Base-by-base conservation (phyloP, 2,113 vertebrate species). In the Neodon shergylaensis region DNA sequence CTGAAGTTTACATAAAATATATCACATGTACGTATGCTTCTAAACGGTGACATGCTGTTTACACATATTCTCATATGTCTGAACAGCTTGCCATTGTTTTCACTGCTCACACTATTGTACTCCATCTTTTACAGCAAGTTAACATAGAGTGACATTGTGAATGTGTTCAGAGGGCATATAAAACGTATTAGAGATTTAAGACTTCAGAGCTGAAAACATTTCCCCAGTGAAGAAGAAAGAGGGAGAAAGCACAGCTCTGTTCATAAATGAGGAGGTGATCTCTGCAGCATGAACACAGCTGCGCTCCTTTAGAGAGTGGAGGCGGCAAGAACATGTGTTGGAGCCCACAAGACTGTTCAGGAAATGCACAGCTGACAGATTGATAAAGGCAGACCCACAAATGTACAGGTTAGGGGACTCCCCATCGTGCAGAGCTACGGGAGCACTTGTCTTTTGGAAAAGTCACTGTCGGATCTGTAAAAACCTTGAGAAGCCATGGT, bases 91-190 rank as follows among this genome's bases (percentile, higher is more conserved):
- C 5, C 33, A 58, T 74, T 93, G 10, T 82, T 94, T 79, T 79
- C 17, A 54, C 11, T 78, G 26, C 65, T 94, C 26, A 72, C 31
- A 79, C 92, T 90, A 72, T n/a, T 78, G 5, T 81, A 54, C 88
- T 90, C 13, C 26, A 85, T 86, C 88, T 85, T 72, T 58, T 49
- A 77, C 0, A 49, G 6, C n/a, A 61, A 42, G 78, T 90, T 94
- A 94, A 91, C 78, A 91, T 6, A 58, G 39, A 91, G 90, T 68
- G 83, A 86, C 63, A 86, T 8, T 61, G n/a, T 65, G 92, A 91
- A 83, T 91, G 87, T 42, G 21, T 84, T 74, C 33, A 89, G 39
- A 82, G 28, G 12, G 8, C 5, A 49, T 31, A 54, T 78, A 7
- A 90, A 87, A 90, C 13, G 19, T 58, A 9, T 49, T 79, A 92